Base-by-base conservation (phyloP, 2,888 invertebrate genomes). In the Silvanus unidentatus region DNA sequence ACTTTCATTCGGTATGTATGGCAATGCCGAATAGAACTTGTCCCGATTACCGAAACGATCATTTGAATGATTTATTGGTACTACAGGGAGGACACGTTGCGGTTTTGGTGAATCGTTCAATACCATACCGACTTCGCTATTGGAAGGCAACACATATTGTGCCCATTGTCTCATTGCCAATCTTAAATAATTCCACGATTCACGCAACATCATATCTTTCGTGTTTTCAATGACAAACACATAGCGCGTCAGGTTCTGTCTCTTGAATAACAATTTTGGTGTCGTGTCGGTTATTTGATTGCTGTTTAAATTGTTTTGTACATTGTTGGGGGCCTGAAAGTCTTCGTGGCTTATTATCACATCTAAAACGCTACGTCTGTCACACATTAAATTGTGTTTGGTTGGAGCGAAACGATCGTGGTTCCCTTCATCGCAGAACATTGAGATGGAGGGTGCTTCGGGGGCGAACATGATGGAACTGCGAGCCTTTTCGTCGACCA, bases 381-480 rank as follows among this genome's bases (percentile, higher is more conserved):
- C 72, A 61, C 84, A 84, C 14, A 82, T 69, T 27, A 77, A 72
- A 63, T 82, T 84, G 50, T 83, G 84, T 65, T 80, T 81, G 14
- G 81, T 82, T 0, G 82, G 82, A 0, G 81, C 78, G 48, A 77
- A 75, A 2, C 73, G 70, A 60, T 82, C 78, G 66, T 83, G 82
- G 29, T 71, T 79, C 13, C 72, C 72, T 30, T 76, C 75, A 57
- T 82, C 79, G 63, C 83, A 84, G 62, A 82, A 82, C 64, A 76
- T 75, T 3, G 72, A 74, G 9, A 81, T 75, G 53, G 71, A 71
- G 3, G 74, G 72, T 0, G 72, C 68, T 58, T 75, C 74, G 0
- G 76, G 71, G 0, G 75, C 72, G 55, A 77, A 77, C 73, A 78
- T 75, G 13, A 78, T 70, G 1, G 77, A 77, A 11, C 74, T 72